These are phyloP conservation scores for Eudasyphora cyanicolor DNA, from an alignment of 2,888 invertebrate genomes.

Conservation along the genomic window DNA sequence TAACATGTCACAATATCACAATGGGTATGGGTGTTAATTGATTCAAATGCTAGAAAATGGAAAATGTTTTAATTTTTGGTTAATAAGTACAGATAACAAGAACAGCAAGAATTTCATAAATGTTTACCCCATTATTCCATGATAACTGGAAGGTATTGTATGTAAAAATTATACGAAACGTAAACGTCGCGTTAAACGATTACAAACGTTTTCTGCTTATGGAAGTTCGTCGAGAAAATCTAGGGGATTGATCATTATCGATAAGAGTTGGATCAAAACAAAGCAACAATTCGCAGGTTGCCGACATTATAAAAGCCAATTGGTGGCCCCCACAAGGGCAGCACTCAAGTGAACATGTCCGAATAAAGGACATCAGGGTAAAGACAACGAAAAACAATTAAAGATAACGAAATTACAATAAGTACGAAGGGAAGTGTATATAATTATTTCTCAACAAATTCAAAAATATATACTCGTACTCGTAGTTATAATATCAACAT, in stretches of 20 bases:
- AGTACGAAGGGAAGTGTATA: slow-evolving; percentile 1
- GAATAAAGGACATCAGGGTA: neutral
- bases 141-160: too few species aligned
- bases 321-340: neutral
- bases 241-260: too few species aligned
- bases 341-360: neutral
- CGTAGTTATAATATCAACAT: neutral
- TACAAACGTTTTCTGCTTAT: too few species aligned
- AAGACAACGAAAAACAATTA: neutral
- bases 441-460: neutral
- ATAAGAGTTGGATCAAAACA: slow-evolving; percentile 22
- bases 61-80: neutral
- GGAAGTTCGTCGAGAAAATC: too few species aligned
- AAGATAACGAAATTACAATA: slow-evolving; percentile 5
- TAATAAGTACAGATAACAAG: neutral
- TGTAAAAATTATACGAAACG: too few species aligned
- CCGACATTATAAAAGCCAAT: neutral
- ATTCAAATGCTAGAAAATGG: neutral
- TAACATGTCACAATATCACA: too few species aligned
- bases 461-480: too few species aligned
- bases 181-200: too few species aligned
- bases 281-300: neutral
- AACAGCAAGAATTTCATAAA: neutral
- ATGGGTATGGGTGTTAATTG: too few species aligned
- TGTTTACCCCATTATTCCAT: neutral